phyloP scores from a whole-genome alignment of 2,797 vertebrate genomes.

The Fundulus diaphanus region DNA sequence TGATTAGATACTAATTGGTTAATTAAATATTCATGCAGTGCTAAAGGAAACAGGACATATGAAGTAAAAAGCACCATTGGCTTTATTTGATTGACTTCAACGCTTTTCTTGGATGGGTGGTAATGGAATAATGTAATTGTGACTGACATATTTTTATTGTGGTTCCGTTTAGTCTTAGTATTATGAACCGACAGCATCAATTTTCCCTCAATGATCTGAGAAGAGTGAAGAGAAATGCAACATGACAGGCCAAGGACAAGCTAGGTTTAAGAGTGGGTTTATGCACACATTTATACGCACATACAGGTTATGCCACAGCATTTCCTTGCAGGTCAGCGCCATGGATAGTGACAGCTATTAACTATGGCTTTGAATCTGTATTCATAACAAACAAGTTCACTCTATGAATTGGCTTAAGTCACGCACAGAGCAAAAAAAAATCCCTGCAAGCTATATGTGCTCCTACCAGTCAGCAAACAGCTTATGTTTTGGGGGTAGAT shows the following conservation, averaged over 20 bases:
- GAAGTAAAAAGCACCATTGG: slow-evolving; percentile 55
- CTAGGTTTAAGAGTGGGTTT: slow-evolving; percentile 41
- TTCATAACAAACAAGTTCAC: slow-evolving; percentile 64
- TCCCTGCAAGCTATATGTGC: slow-evolving; percentile 63
- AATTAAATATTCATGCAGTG: slow-evolving; percentile 75
- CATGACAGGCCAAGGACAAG: slow-evolving; percentile 75
- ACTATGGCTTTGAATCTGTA: slow-evolving; percentile 52
- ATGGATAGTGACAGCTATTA: slow-evolving; percentile 49
- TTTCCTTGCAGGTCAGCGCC: slow-evolving; percentile 34
- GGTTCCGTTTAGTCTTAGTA: slow-evolving; percentile 72
- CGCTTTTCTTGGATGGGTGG: slow-evolving; percentile 59
- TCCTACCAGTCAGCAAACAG: slow-evolving; percentile 47
- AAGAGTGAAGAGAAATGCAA: slow-evolving; percentile 67
- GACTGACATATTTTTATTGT: slow-evolving; percentile 76
- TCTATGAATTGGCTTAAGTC: slow-evolving; percentile 62
- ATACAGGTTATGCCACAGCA: slow-evolving; percentile 51
- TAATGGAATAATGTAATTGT: slow-evolving; percentile 74
- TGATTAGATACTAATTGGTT: slow-evolving; percentile 74
- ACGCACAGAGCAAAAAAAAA: slow-evolving; percentile 51
- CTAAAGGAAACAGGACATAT: slow-evolving; percentile 72
- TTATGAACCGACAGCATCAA: slow-evolving; percentile 77
- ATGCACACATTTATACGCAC: slow-evolving; percentile 27
- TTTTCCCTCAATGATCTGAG: slow-evolving; percentile 67
- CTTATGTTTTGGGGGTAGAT: slow-evolving; percentile 58
- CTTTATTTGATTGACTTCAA: slow-evolving; percentile 57